These are phyloP conservation scores for Coregonus suidteri DNA, from an alignment of 2,797 vertebrate genomes.

Conservation along the genomic window DNA sequence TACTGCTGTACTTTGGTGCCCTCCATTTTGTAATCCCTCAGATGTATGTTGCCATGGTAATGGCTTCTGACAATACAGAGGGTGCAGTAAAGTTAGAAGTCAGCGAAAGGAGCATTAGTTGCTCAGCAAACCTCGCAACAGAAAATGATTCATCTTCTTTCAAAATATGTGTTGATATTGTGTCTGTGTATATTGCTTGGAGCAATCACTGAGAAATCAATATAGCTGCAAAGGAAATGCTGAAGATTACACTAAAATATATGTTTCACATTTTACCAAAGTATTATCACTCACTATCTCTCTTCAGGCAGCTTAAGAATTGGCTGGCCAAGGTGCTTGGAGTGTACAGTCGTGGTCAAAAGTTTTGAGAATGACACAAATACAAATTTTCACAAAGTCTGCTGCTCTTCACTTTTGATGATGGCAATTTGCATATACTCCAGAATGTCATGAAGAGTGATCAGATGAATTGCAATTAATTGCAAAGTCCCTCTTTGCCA, in stretches of 20 bases:
- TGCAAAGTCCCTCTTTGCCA: no score
- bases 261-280: conserved; percentile 16
- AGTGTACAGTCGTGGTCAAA: not conserved
- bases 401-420: no score
- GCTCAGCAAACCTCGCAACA: conserved; percentile 13
- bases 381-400: no score
- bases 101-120: not conserved
- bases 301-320: conserved; percentile 20
- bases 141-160: conserved; percentile 10
- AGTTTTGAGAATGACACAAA: no score
- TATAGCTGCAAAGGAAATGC: conserved; percentile 4
- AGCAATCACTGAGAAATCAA: conserved; percentile 18
- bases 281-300: conserved; percentile 9
- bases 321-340: not conserved
- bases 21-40: conserved; percentile 31
- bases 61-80: conserved; percentile 10
- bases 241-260: not conserved
- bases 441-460: no score
- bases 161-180: no score
- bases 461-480: no score
- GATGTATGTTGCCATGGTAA: conserved; percentile 39
- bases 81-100: not conserved
- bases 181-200: not conserved
- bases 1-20: not conserved
- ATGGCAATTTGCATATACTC: no score